Conservation (phyloP, 2,113 vertebrate species). For the Stomatorhinus ivindoensis region DNA sequence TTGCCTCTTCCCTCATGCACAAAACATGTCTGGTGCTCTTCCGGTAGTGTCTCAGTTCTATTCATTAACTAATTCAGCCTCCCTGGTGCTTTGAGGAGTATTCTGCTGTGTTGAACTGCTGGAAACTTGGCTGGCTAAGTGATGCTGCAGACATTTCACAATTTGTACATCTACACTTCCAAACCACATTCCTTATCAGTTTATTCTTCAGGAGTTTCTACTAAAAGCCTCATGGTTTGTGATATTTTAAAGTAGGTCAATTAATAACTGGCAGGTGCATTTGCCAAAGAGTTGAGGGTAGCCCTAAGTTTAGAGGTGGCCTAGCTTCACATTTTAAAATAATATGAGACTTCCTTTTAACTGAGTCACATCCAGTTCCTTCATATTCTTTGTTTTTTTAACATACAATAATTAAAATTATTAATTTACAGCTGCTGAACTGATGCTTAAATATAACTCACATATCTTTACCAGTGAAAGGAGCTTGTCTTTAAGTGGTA, state of each 20-base stretch:
- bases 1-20: background rate
- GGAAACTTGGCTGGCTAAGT: background rate
- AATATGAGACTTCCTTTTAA: background rate
- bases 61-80: background rate
- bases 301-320: background rate
- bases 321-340: background rate
- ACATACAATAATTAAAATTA: background rate
- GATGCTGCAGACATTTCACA: background rate
- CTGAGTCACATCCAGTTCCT: background rate
- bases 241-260: background rate
- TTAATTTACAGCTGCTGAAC: background rate
- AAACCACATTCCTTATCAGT: background rate
- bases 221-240: background rate
- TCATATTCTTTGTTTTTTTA: background rate
- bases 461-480: background rate
- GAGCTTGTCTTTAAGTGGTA: background rate
- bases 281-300: background rate
- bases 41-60: background rate
- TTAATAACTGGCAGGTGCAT: background rate
- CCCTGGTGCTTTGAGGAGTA: background rate
- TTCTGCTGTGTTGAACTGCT: background rate
- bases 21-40: background rate
- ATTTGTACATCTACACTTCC: background rate
- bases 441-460: background rate
- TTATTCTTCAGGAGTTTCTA: background rate